Evolutionary conservation across 1,140 invertebrate species (phyloP).

Genomic region (Euwallacea similis): DNA sequence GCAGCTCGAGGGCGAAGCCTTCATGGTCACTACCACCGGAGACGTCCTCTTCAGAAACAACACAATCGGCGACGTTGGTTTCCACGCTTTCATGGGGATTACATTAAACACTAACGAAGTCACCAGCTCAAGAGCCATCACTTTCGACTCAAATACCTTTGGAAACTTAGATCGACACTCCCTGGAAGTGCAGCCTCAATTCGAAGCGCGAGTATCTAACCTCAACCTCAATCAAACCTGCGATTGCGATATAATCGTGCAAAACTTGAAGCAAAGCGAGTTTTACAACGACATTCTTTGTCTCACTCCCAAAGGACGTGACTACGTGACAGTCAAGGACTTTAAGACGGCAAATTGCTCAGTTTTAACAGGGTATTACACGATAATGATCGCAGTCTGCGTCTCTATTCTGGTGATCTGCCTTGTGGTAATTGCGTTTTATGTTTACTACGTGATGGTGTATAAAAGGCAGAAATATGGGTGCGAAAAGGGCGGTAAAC

Average conservation of each 20-base stretch:
- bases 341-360: slow-evolving; percentile 46
- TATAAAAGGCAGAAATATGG: slow-evolving; percentile 51
- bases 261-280: slow-evolving; percentile 42
- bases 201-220: slow-evolving; percentile 60
- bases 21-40: slow-evolving; percentile 64
- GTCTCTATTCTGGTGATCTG: slow-evolving; percentile 41
- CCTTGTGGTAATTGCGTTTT: slow-evolving; percentile 40
- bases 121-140: slow-evolving; percentile 53
- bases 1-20: slow-evolving; percentile 65
- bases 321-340: slow-evolving; percentile 44
- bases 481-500: slow-evolving; percentile 55
- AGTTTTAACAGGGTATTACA: slow-evolving; percentile 42
- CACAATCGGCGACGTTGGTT: slow-evolving; percentile 58
- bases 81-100: slow-evolving; percentile 66
- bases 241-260: slow-evolving; percentile 59
- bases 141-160: slow-evolving; percentile 69
- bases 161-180: slow-evolving; percentile 60
- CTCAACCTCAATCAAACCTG: slow-evolving; percentile 64
- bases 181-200: slow-evolving; percentile 62
- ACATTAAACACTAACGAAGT: slow-evolving; percentile 56
- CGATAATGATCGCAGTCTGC: slow-evolving; percentile 45
- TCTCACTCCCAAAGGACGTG: slow-evolving; percentile 31
- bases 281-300: slow-evolving; percentile 48
- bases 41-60: slow-evolving; percentile 69
- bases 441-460: slow-evolving; percentile 44